Conservation (phyloP, 2,797 vertebrate species). For the Arrhamphus sclerolepis region DNA sequence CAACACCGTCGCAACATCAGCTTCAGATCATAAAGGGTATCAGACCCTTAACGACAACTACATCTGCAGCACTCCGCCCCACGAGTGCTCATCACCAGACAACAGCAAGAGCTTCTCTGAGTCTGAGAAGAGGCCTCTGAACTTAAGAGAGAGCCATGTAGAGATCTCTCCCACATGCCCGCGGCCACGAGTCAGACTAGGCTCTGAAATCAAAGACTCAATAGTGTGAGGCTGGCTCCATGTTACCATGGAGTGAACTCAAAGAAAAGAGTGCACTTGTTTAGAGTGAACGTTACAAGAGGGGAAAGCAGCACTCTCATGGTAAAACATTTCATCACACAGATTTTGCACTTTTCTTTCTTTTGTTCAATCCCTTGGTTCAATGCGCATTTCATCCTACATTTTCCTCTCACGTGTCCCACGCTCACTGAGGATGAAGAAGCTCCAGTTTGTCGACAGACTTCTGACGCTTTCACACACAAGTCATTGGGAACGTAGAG, state of each 20-base stretch:
- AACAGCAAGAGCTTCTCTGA: slow-evolving; percentile 86
- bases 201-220: slow-evolving; percentile 96
- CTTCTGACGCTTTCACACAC: slow-evolving; percentile 48
- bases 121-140: slow-evolving; percentile 88
- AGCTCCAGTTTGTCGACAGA: slow-evolving; percentile 66
- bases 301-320: slow-evolving; percentile 49
- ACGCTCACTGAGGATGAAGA: slow-evolving; percentile 50
- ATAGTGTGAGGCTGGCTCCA: slow-evolving; percentile 85
- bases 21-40: slow-evolving; percentile 92
- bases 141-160: slow-evolving; percentile 88
- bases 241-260: slow-evolving; percentile 42
- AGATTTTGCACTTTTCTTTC: slow-evolving; percentile 77
- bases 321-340: slow-evolving; percentile 66
- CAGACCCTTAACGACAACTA: slow-evolving; percentile 93
- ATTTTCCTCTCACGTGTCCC: slow-evolving; percentile 59
- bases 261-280: slow-evolving; percentile 57
- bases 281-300: slow-evolving; percentile 39
- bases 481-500: slow-evolving; percentile 61
- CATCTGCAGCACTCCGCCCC: slow-evolving; percentile 84
- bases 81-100: slow-evolving; percentile 81
- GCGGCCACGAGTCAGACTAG: slow-evolving; percentile 92
- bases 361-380: slow-evolving; percentile 64
- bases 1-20: slow-evolving; percentile 73
- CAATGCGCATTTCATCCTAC: slow-evolving; percentile 63
- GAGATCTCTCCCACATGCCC: slow-evolving; percentile 90